These are phyloP conservation scores for Pocillopora damicornis DNA, from an alignment of 64 coral and sea anemone genomes.

Conservation along the genomic window DNA sequence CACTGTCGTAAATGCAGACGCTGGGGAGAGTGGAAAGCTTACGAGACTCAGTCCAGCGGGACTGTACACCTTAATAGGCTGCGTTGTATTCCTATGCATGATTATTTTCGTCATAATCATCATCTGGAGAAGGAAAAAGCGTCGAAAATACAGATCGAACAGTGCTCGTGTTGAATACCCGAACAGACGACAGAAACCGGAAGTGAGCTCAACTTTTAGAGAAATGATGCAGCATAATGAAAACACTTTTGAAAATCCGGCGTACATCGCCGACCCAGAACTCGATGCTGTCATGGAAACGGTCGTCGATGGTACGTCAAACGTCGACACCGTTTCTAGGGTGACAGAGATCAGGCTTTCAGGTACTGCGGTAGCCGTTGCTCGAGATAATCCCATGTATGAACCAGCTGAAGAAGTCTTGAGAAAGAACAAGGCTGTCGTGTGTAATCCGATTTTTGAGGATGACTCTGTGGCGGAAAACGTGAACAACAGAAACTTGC, in stretches of 20 bases:
- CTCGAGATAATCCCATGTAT: slow-evolving; percentile 69
- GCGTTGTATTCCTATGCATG: slow-evolving; percentile 37
- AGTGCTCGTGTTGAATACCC: slow-evolving; percentile 58
- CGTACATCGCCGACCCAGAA: slow-evolving; percentile 34
- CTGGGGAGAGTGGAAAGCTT: slow-evolving; percentile 3
- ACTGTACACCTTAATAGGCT: slow-evolving; percentile 45
- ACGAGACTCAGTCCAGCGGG: slow-evolving; percentile 36
- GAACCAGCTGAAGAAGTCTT: slow-evolving; percentile 70
- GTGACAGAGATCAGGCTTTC: slow-evolving; percentile 59
- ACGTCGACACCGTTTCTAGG: not conserved
- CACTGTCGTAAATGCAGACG: not conserved
- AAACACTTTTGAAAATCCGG: slow-evolving; percentile 66
- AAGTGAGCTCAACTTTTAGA: slow-evolving; percentile 60
- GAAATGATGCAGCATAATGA: slow-evolving; percentile 61
- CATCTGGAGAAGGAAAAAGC: slow-evolving; percentile 50
- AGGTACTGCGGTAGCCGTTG: slow-evolving; percentile 43
- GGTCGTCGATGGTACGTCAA: not conserved
- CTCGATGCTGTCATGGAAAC: not conserved
- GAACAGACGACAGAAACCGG: slow-evolving; percentile 37
- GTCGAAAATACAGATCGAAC: slow-evolving; percentile 59
- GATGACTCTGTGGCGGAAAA: slow-evolving; percentile 24
- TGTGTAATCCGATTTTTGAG: slow-evolving; percentile 61
- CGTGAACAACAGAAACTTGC: not conserved
- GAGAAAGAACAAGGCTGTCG: slow-evolving; percentile 40
- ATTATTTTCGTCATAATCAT: slow-evolving; percentile 40